phyloP scores from a whole-genome alignment of 2,797 vertebrate genomes.

The Xiphorhynchus erythropygius region DNA sequence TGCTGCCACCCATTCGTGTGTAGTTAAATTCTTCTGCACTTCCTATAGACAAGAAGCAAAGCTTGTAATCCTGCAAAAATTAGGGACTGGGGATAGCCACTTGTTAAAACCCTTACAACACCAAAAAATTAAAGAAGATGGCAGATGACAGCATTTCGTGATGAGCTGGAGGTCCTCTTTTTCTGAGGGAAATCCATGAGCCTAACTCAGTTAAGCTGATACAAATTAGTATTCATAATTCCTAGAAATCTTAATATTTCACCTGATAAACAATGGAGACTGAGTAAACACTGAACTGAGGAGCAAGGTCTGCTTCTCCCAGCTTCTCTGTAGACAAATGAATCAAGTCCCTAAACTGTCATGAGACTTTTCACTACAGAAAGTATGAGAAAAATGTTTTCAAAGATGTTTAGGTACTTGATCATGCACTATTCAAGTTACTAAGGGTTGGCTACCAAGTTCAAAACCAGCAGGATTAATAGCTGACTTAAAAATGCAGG shows the following conservation, averaged over 20 bases:
- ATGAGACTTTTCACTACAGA: background rate
- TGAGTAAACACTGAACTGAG: background rate
- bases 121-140: background rate
- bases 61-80: background rate
- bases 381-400: background rate
- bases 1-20: conserved; percentile 86
- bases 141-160: background rate
- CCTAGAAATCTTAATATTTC: background rate
- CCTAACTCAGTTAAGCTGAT: background rate
- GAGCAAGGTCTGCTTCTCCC: background rate
- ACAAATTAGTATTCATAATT: background rate
- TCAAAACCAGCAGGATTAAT: background rate
- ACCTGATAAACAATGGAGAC: background rate
- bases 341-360: background rate
- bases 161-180: background rate
- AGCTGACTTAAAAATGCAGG: background rate
- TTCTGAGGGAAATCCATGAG: background rate
- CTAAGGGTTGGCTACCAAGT: background rate
- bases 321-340: background rate
- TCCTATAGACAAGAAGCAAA: conserved; percentile 71
- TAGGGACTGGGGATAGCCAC: background rate
- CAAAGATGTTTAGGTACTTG: background rate
- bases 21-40: conserved; percentile 90
- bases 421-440: background rate
- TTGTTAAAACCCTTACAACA: background rate